phyloP scores from a whole-genome alignment of 2,888 invertebrate species.

The Parnassius glacialis region DNA sequence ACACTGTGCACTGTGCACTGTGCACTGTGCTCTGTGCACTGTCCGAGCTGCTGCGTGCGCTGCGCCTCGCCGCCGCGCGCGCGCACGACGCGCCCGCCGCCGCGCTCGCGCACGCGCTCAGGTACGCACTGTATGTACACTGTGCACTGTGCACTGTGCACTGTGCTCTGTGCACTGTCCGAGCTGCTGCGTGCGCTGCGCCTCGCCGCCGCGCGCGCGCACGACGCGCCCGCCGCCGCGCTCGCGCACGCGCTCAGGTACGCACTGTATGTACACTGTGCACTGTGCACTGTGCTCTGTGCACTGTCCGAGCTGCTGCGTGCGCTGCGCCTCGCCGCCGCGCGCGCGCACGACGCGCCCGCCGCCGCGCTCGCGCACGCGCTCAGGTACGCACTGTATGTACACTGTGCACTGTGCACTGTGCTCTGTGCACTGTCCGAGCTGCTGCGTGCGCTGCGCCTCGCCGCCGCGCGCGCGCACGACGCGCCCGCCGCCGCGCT shows the following conservation, averaged over 20 bases:
- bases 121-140: conserved; percentile 26
- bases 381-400: not conserved
- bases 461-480: conserved; percentile 57
- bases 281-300: not conserved
- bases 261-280: conserved; percentile 1
- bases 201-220: conserved; percentile 77
- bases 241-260: conserved; percentile 35
- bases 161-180: conserved; percentile 66
- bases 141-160: not conserved
- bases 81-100: conserved; percentile 63
- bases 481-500: not conserved
- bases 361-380: conserved; percentile 49
- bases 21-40: conserved; percentile 47
- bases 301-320: conserved; percentile 86
- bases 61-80: conserved; percentile 83
- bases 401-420: not conserved
- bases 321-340: conserved; percentile 84
- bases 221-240: conserved; percentile 63
- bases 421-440: conserved; percentile 77
- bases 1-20: not conserved
- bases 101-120: conserved; percentile 33
- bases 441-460: conserved; percentile 86
- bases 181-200: conserved; percentile 87
- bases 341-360: conserved; percentile 7
- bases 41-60: conserved; percentile 86